A percentile compares a stretch with the other conserved stretches of the same genome.
Conservation (phyloP, 2,888 invertebrate genomes). For the Liodrosophila aerea region DNA sequence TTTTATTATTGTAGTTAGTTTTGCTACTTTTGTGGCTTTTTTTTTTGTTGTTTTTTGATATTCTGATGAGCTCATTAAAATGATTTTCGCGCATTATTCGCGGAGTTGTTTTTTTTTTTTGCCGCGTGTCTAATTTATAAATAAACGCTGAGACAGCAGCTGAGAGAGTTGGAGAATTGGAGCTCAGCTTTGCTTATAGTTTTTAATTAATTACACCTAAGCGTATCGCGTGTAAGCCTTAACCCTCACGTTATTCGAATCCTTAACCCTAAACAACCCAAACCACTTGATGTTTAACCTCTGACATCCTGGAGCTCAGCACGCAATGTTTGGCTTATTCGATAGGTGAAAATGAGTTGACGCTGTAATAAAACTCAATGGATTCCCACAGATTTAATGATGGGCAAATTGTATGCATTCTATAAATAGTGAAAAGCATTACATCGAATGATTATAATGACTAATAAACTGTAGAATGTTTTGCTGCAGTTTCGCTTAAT, state of each 20-base stretch:
- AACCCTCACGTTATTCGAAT: neutral
- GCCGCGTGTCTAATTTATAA: slow-evolving; percentile 32
- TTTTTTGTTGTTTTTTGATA: slow-evolving; percentile 5
- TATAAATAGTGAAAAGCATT: slow-evolving; percentile 1
- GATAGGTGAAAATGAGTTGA: slow-evolving; percentile 44
- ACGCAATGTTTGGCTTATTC: slow-evolving; percentile 30
- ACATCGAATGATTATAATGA: neutral
- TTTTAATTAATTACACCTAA: slow-evolving; percentile 50
- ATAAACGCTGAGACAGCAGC: slow-evolving; percentile 15
- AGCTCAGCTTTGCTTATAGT: slow-evolving; percentile 30
- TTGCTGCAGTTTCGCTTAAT: slow-evolving; percentile 2
- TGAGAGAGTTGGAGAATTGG: too few relatives aligned
- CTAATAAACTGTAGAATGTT: neutral
- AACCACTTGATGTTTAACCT: slow-evolving; percentile 25
- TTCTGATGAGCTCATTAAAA: slow-evolving; percentile 66
- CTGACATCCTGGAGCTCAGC: slow-evolving; percentile 4
- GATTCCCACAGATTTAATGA: slow-evolving; percentile 4
- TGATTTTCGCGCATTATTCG: slow-evolving; percentile 44
- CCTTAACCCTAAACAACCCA: slow-evolving; percentile 22
- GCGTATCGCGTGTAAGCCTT: slow-evolving; percentile 41
- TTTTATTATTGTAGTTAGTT: slow-evolving; percentile 2
- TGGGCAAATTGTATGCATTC: too few relatives aligned
- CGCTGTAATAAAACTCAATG: slow-evolving; percentile 26
- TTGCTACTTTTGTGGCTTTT: slow-evolving; percentile 4
- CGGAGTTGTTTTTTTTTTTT: slow-evolving; percentile 9